Conservation (phyloP, 1,140 invertebrate genomes). For the Lineus longissimus region DNA sequence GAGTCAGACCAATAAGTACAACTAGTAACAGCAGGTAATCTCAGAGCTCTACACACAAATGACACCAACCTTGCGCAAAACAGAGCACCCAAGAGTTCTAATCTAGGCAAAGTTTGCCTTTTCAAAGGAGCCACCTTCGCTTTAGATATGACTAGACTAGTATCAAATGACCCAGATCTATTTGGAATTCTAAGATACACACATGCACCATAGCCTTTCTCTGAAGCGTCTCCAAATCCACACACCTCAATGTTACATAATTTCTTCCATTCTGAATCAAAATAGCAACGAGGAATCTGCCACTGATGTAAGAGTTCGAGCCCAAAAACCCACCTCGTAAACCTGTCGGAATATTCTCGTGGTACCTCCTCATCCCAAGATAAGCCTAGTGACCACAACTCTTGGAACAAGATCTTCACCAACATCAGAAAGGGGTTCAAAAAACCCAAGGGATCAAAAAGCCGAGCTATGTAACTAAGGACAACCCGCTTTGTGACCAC, state of each 20-base stretch:
- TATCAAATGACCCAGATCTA: too few relatives aligned
- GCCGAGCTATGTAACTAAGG: background rate
- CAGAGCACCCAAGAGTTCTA: too few relatives aligned
- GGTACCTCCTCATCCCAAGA: constrained; percentile 3
- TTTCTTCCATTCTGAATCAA: too few relatives aligned
- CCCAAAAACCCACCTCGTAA: background rate
- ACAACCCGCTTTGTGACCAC: constrained; percentile 4
- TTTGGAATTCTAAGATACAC: too few relatives aligned
- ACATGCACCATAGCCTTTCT: too few relatives aligned
- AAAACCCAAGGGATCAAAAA: constrained; percentile 8
- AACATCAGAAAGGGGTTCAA: background rate
- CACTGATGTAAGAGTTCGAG: background rate
- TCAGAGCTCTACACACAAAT: background rate
- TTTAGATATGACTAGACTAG: too few relatives aligned
- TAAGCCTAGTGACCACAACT: background rate
- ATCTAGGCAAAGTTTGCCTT: too few relatives aligned
- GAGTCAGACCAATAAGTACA: constrained; percentile 12
- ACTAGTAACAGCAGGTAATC: background rate
- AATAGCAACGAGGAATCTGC: background rate
- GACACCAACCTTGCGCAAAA: background rate
- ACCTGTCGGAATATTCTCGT: background rate
- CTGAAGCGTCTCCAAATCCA: too few relatives aligned
- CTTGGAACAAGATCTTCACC: constrained; percentile 1
- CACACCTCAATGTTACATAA: too few relatives aligned
- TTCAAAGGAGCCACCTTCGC: too few relatives aligned